phyloP scores from a whole-genome alignment of 2,888 invertebrate species.

The Heliconius erato region DNA sequence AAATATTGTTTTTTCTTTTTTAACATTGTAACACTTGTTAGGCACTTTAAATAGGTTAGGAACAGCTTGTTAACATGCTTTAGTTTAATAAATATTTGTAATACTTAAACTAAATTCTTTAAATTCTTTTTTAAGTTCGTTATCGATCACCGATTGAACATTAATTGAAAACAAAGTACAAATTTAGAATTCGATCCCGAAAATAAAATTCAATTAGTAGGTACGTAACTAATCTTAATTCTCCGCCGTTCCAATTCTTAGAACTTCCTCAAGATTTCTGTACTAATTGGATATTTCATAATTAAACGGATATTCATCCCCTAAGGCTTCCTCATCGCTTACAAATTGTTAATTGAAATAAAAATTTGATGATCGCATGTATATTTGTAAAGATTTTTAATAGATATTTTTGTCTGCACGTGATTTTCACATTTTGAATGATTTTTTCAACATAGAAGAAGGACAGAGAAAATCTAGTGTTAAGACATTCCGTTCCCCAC shows the following conservation, averaged over 20 bases:
- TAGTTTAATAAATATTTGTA: neutral
- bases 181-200: neutral
- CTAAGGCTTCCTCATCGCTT: constrained; percentile 11
- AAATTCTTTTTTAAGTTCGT: neutral
- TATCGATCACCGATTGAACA: neutral
- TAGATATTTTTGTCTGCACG: neutral
- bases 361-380: neutral
- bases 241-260: neutral
- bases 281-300: constrained; percentile 21
- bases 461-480: too few relatives aligned
- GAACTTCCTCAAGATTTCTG: neutral
- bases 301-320: constrained; percentile 14
- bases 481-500: neutral
- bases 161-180: neutral
- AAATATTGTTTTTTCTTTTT: too few relatives aligned
- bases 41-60: neutral
- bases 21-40: neutral
- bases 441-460: too few relatives aligned
- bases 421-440: neutral
- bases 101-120: neutral
- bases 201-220: neutral
- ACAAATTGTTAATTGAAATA: constrained; percentile 12
- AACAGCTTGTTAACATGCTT: neutral
- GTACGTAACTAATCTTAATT: neutral
- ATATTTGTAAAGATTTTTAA: neutral